Evolutionary conservation across 2,113 vertebrate species (phyloP), one percentile per base, ranked within the genome.

Genomic region (Phoenicopterus ruber): DNA sequence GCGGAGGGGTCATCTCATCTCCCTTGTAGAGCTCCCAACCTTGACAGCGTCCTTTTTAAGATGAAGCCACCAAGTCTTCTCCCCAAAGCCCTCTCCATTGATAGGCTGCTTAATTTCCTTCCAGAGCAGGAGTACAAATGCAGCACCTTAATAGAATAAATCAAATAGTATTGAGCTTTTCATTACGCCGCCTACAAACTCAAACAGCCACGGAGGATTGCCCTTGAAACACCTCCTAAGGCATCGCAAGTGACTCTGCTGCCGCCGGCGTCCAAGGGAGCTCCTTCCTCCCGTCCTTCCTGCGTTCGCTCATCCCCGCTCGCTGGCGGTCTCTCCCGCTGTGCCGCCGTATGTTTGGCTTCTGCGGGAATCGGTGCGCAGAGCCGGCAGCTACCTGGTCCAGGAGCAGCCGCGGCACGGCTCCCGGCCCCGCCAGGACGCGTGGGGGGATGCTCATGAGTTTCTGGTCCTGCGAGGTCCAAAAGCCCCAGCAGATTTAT

Each of bases 161-260:
- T 80, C 78, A 62, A 34, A 55, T 10, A 32, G 8, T 17, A 80
- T 42, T 6, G 86, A 92, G 65, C 82, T 87, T 81, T 71, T 83
- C 82, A 57, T 90, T 50, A 46, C 8, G 4, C 81, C 2, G 2
- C 83, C 71, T 74, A 16, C 71, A 49, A 79, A 46, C 67, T 44
- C 77, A 19, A 63, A 5, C 59, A 54, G 50, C 71, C 21, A 6
- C 80, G 4, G 44, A 86, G 77, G 28, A 44, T 44, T 94, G 92
- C 58, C 92, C 90, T 94, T 92, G 95, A 94, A 90, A 83, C 62
- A 65, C 46, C 62, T 94, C 73, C 15, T 22, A 38, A 65, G 42
- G 70, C 58, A 46, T 34, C 28, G 2, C 58, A 15, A 49, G 78
- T 2, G 21, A 40, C 50, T 83, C 44, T 20, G 6, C 66, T 25